These are phyloP conservation scores for Nicator chloris DNA, from an alignment of 2,113 vertebrate genomes.

Conservation along the genomic window DNA sequence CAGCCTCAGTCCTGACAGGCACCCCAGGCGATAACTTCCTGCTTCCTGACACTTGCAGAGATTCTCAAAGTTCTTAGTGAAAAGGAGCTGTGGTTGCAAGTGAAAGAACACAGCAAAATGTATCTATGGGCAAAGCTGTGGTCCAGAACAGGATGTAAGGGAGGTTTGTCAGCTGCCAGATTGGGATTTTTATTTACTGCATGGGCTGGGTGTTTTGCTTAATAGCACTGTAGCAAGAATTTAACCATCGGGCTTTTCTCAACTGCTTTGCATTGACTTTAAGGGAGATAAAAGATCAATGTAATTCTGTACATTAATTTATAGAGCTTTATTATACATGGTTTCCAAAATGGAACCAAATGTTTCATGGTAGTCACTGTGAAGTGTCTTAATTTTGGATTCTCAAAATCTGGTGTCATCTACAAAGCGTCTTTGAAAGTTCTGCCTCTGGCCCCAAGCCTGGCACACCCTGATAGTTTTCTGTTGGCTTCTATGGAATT, in stretches of 20 bases:
- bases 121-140: rapidly evolving
- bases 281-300: background rate
- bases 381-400: background rate
- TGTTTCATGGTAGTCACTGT: background rate
- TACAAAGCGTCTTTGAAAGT: background rate
- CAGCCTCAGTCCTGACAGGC: background rate
- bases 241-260: background rate
- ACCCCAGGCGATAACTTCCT: background rate
- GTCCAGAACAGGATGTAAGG: background rate
- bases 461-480: background rate
- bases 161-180: background rate
- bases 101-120: background rate
- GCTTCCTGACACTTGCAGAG: background rate
- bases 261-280: background rate
- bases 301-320: background rate
- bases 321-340: background rate
- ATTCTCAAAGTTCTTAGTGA: background rate
- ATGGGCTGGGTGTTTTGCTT: background rate
- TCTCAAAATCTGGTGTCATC: background rate
- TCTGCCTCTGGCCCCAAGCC: background rate
- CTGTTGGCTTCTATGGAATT: background rate
- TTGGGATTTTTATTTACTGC: background rate
- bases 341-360: background rate
- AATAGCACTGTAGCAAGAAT: background rate
- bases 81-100: background rate